These are phyloP conservation scores for Eupithecia abbreviata DNA, from an alignment of 2,888 invertebrate species.

Conservation along the genomic window DNA sequence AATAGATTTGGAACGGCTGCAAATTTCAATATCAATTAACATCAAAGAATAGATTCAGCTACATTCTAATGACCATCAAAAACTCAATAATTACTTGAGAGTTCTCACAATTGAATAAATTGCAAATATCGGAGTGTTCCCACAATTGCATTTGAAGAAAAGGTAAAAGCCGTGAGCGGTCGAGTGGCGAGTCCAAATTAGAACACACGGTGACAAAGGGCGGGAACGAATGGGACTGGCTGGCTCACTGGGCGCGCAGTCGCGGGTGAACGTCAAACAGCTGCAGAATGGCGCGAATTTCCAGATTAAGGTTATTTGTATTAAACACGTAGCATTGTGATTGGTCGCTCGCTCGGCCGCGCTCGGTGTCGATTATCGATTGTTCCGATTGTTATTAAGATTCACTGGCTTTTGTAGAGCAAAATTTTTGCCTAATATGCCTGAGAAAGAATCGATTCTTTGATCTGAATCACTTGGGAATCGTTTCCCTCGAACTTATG, in stretches of 20 bases:
- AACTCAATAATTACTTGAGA: constrained; percentile 61
- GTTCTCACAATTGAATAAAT: constrained; percentile 72
- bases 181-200: constrained; percentile 67
- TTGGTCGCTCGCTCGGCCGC: constrained; percentile 62
- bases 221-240: constrained; percentile 55
- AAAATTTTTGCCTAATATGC: constrained; percentile 59
- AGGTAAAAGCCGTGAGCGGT: constrained; percentile 58
- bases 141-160: constrained; percentile 70
- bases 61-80: constrained; percentile 57
- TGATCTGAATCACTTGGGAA: constrained; percentile 44
- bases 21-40: constrained; percentile 51
- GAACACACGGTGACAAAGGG: constrained; percentile 60
- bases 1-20: constrained; percentile 35
- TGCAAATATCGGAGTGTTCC: constrained; percentile 70
- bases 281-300: constrained; percentile 64
- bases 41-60: constrained; percentile 52
- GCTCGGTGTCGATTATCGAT: constrained; percentile 59
- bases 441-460: constrained; percentile 59
- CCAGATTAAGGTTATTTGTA: constrained; percentile 77
- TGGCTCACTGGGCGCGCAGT: constrained; percentile 68
- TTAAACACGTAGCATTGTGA: constrained; percentile 72
- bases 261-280: constrained; percentile 70
- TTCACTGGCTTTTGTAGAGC: constrained; percentile 59
- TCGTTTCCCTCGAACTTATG: constrained; percentile 30
- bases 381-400: constrained; percentile 54